These are phyloP conservation scores for Cephus spinipes DNA, from an alignment of 2,888 invertebrate genomes.

Conservation along the genomic window DNA sequence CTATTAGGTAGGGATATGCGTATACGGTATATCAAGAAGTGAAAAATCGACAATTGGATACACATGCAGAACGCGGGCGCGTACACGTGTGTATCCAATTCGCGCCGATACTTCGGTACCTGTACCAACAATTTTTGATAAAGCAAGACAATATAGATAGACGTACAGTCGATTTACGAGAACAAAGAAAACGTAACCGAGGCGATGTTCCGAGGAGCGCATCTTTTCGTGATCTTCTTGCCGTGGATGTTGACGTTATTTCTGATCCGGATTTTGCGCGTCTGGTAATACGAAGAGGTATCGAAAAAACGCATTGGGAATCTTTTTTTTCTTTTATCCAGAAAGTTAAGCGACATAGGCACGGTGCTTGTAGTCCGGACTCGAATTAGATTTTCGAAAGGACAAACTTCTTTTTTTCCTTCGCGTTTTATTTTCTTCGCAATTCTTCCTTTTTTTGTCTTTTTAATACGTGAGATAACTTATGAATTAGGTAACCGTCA, in stretches of 20 bases:
- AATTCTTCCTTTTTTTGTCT: not conserved
- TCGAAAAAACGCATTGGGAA: not conserved
- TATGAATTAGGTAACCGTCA: not conserved
- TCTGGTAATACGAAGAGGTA: not conserved
- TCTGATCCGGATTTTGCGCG: not conserved
- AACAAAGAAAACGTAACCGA: not conserved
- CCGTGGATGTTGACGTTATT: not conserved
- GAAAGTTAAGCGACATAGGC: not conserved
- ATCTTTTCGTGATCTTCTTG: not conserved
- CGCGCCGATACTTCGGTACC: not conserved
- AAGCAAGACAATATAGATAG: not conserved
- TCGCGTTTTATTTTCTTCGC: not conserved
- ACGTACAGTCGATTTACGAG: not conserved
- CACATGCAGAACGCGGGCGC: no score
- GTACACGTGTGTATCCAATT: not conserved
- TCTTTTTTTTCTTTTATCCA: not conserved
- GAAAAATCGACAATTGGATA: not conserved
- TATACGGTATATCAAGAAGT: not conserved
- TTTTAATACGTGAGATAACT: not conserved
- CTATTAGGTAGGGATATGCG: not conserved
- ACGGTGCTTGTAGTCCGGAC: not conserved
- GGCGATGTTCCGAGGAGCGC: not conserved
- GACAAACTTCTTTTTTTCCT: not conserved
- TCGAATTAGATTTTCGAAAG: not conserved
- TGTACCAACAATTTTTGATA: not conserved